phyloP scores from a whole-genome alignment of 2,888 invertebrate species.

The Octodonta nipae region DNA sequence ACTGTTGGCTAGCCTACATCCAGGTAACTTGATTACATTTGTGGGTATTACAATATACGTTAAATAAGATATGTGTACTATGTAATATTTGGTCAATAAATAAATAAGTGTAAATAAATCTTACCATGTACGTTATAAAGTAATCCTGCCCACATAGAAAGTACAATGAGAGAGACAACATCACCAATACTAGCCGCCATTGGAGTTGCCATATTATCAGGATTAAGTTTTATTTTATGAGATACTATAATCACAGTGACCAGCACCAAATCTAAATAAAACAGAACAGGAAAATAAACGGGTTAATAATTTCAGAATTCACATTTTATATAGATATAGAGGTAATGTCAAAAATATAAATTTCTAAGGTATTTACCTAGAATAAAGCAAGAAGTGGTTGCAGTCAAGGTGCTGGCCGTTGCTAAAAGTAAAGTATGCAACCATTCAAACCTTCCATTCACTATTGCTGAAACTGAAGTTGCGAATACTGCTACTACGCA shows the following conservation, averaged over 20 bases:
- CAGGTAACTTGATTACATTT: too few relatives aligned
- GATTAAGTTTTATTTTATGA: conserved; percentile 74
- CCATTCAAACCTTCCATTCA: conserved; percentile 51
- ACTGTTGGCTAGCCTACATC: too few relatives aligned
- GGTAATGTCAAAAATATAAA: too few relatives aligned
- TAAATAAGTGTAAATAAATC: conserved; percentile 19
- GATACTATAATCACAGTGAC: conserved; percentile 79
- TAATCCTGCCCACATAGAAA: conserved; percentile 69
- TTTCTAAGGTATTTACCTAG: too few relatives aligned
- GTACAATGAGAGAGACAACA: conserved; percentile 75
- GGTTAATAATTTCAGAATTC: not conserved
- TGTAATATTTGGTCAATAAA: too few relatives aligned
- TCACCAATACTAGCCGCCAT: conserved; percentile 93
- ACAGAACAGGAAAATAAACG: conserved; percentile 5
- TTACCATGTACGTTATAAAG: conserved; percentile 59
- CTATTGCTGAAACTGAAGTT: conserved; percentile 53
- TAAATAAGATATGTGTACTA: too few relatives aligned
- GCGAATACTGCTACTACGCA: conserved; percentile 76
- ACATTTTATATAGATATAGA: not conserved
- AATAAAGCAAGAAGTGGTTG: conserved; percentile 82
- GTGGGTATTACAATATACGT: too few relatives aligned
- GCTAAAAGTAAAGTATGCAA: conserved; percentile 63
- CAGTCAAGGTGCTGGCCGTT: conserved; percentile 75
- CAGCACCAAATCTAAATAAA: conserved; percentile 66
- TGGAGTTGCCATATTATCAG: conserved; percentile 93